Evolutionary conservation across 2,113 vertebrate species (phyloP).

Genomic region (Epinephelus lanceolatus): DNA sequence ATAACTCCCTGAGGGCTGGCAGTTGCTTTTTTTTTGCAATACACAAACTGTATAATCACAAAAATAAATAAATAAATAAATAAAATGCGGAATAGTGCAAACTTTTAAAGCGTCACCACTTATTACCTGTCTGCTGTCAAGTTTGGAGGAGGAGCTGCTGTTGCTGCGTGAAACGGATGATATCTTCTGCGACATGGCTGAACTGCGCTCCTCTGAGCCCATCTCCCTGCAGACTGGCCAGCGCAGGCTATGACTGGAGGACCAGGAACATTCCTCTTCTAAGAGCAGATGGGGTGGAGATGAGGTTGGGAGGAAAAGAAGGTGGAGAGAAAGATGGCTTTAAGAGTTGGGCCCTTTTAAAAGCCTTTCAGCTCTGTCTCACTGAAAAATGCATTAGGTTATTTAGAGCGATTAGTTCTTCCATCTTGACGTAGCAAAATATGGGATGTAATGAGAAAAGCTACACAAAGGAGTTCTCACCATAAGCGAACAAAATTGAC

Average conservation of each 20-base stretch:
- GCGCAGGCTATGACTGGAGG: conserved; percentile 31
- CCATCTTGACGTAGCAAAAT: conserved; percentile 28
- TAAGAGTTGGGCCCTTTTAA: conserved; percentile 47
- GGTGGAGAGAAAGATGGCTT: conserved; percentile 41
- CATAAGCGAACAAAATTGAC: conserved; percentile 23
- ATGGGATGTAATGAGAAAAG: conserved; percentile 25
- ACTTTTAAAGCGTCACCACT: background rate
- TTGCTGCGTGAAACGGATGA: conserved; percentile 94
- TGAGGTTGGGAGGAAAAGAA: conserved; percentile 9
- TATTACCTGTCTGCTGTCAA: conserved; percentile 94
- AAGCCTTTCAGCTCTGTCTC: conserved; percentile 59
- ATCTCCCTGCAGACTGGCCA: conserved; percentile 66
- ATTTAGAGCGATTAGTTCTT: conserved; percentile 57
- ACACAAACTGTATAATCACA: background rate
- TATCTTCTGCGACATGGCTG: conserved; percentile 91
- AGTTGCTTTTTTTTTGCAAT: background rate
- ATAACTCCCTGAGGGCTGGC: conserved; percentile 7
- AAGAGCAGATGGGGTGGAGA: conserved; percentile 24
- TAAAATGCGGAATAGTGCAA: background rate
- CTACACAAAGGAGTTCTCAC: conserved; percentile 17
- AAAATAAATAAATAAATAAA: background rate
- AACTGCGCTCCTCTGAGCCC: conserved; percentile 91
- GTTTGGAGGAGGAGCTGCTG: conserved; percentile 96
- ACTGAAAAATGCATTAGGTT: conserved; percentile 68
- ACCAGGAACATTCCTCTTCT: conserved; percentile 58